Evolutionary conservation across 2,888 invertebrate species (phyloP), one percentile per base, ranked within the genome.

Genomic region (Cantharis rustica): DNA sequence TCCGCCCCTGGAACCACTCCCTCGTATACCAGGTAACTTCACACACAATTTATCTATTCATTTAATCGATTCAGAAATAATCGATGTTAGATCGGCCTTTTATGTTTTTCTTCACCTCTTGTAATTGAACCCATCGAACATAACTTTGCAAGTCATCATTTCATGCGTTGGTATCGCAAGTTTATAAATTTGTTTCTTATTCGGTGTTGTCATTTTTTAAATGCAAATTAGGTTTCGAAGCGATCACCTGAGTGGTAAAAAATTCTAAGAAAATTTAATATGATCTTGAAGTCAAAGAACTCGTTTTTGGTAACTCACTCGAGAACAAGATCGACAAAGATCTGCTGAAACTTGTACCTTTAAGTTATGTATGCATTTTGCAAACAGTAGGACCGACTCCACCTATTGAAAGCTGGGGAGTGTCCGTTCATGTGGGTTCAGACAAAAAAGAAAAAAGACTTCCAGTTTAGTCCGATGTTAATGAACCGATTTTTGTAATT

Each of bases 361-460:
- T 69, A 17, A 70, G 69, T 66, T 64, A 64, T 61, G 66, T 61
- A 47, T 47, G 68, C 61, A 62, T 62, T 26, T 31, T 26, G 26
- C 63, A 68, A 16, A 64, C 74, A 31, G 64, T 69, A 73, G 73
- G 73, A 73, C 74, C 74, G 64, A 69, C 69, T 74, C 74, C 74
- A 74, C 74, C 74, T 74, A 74, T 69, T 31, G 66, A 63, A 61
- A 66, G 64, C 64, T 63, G 69, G 63, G 74, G 74, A 74, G 74
- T 74, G 74, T 66, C 74, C 74, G 61, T 70, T 69, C 64, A 69
- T 63, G 73, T 31, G 66, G 71, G 71, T 70, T 71, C 75, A 75
- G 71, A 75, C 70, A 75, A 75, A 71, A 47, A 47, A 47, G 47
- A 71, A 75, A 75, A 70, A 75, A 66, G 23, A 20, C 26, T 66